A percentile compares a stretch with the other conserved stretches of the same genome.
Conservation (phyloP, 64 coral and sea anemone species). For the Porites lutea region DNA sequence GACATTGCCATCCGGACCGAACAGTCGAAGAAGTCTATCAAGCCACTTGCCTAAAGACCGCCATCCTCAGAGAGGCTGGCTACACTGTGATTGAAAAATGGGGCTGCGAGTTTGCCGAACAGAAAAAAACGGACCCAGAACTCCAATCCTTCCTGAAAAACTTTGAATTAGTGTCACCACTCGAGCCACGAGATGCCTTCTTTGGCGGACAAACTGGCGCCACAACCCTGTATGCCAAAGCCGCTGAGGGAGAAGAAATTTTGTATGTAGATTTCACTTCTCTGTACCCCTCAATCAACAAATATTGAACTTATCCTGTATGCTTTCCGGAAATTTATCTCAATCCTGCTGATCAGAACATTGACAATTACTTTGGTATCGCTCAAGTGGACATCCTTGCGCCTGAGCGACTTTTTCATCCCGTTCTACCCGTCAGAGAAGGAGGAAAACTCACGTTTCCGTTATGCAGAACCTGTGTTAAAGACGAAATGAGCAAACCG, state of each 20-base stretch:
- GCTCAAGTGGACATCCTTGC: not conserved
- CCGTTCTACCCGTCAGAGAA: not conserved
- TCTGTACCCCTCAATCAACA: not conserved
- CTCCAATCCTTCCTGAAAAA: not conserved
- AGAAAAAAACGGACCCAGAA: not conserved
- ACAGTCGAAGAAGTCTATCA: not conserved
- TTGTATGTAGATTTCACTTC: not conserved
- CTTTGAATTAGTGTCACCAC: not conserved
- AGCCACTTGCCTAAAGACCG: not conserved
- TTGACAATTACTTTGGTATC: not conserved
- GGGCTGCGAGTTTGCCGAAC: not conserved
- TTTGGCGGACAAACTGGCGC: not conserved
- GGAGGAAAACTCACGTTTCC: not conserved
- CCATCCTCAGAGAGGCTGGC: not conserved
- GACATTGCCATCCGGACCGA: not conserved
- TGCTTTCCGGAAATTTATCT: not conserved
- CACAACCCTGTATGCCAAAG: not conserved
- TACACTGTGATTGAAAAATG: not conserved
- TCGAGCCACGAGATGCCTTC: constrained; percentile 11
- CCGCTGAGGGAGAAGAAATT: not conserved
- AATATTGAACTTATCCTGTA: not conserved
- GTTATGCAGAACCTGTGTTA: not conserved
- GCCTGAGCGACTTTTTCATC: not conserved
- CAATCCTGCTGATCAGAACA: not conserved
- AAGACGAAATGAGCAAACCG: not conserved